These are phyloP conservation scores for Drosophila nigrodunni DNA, from an alignment of 1,140 invertebrate genomes.

Conservation along the genomic window DNA sequence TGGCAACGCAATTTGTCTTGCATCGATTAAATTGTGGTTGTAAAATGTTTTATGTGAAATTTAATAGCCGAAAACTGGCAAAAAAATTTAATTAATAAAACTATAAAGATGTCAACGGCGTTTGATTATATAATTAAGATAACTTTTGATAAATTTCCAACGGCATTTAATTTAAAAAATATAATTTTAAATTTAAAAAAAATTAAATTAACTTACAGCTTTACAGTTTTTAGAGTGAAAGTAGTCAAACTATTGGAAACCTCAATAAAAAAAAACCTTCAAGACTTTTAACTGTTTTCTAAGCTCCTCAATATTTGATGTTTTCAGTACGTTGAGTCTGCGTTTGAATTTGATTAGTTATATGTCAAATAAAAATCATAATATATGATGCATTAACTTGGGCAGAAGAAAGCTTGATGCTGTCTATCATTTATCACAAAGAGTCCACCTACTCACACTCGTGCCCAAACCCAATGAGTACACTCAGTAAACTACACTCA, in stretches of 20 bases:
- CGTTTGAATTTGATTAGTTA: conserved; percentile 67
- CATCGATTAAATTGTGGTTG: conserved; percentile 54
- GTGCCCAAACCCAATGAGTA: conserved; percentile 35
- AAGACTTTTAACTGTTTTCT: background rate
- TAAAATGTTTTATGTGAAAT: conserved; percentile 20
- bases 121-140: conserved; percentile 1
- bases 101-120: background rate
- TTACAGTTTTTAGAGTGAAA: background rate
- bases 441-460: conserved; percentile 45
- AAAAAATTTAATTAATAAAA: background rate
- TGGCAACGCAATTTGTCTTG: conserved; percentile 67
- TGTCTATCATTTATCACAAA: conserved; percentile 44
- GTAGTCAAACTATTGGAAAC: background rate
- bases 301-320: background rate
- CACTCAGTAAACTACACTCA: conserved; percentile 18
- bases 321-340: conserved; percentile 2
- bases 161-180: too few species aligned
- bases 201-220: too few species aligned
- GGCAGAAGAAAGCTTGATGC: conserved; percentile 36
- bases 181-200: too few species aligned
- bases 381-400: conserved; percentile 61
- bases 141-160: background rate
- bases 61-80: conserved; percentile 11
- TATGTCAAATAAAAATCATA: conserved; percentile 63
- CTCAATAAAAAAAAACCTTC: background rate